These are phyloP conservation scores for Lasioglossum baleicum DNA, from an alignment of 1,140 invertebrate species.

Conservation along the genomic window DNA sequence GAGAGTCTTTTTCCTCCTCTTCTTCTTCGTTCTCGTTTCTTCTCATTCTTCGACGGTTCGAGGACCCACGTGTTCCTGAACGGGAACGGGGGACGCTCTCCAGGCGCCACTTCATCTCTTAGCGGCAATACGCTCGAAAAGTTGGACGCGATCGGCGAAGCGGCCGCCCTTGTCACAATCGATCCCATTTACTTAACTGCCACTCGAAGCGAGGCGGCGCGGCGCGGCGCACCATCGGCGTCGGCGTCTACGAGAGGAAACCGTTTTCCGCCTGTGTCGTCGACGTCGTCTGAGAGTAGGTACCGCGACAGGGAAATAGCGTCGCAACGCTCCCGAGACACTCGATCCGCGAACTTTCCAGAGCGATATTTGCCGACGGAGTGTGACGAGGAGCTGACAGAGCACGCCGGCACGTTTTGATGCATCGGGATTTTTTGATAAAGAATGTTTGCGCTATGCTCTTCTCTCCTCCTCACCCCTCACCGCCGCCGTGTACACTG, in stretches of 20 bases:
- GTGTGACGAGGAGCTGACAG: no score
- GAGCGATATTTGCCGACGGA: no score
- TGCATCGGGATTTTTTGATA: no score
- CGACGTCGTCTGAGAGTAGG: not conserved
- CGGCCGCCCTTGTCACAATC: slow-evolving; percentile 39
- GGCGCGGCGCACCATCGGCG: no score
- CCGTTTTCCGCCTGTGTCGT: not conserved
- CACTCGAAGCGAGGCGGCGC: slow-evolving; percentile 15
- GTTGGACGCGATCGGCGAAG: slow-evolving; percentile 43
- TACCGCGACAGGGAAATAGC: slow-evolving; percentile 22
- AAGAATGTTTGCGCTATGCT: no score
- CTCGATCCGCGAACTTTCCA: not conserved
- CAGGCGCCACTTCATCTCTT: slow-evolving; percentile 42
- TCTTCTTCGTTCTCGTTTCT: not conserved
- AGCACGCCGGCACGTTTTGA: no score
- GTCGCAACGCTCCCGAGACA: not conserved
- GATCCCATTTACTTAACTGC: slow-evolving; percentile 64
- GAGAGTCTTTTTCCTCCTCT: no score
- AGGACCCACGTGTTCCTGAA: slow-evolving; percentile 21
- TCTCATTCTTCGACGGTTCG: not conserved
- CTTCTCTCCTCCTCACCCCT: no score
- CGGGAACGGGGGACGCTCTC: slow-evolving; percentile 2
- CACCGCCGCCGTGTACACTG: no score
- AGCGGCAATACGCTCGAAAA: slow-evolving; percentile 46
- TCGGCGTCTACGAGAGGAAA: slow-evolving; percentile 25